A percentile compares a stretch with the other conserved stretches of the same genome.
Evolutionary conservation across 2,113 vertebrate species (phyloP).

Genomic region (Clarias batrachus): DNA sequence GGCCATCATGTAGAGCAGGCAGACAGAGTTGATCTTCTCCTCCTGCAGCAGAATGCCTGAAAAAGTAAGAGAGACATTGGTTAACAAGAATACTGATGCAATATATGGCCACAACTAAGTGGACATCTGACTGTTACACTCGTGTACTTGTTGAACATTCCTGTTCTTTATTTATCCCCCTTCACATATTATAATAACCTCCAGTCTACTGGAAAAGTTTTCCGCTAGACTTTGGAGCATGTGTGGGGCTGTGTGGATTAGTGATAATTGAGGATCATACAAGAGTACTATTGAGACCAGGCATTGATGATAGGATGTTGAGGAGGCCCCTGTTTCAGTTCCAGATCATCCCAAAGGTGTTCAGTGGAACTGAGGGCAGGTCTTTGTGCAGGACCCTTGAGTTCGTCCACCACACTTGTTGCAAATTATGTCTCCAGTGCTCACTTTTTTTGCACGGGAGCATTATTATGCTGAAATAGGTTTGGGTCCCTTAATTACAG

Average conservation of each 20-base stretch:
- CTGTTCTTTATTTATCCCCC: background rate
- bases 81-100: background rate
- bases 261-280: background rate
- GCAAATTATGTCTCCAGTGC: background rate
- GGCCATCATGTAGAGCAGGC: constrained; percentile 90
- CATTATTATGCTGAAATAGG: background rate
- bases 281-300: background rate
- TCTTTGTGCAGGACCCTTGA: background rate
- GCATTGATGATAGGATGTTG: background rate
- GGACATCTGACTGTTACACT: background rate
- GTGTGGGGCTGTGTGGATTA: background rate
- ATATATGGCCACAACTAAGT: no score
- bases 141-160: background rate
- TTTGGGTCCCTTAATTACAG: background rate
- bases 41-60: constrained; percentile 90
- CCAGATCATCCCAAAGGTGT: background rate
- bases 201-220: background rate
- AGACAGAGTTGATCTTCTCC: constrained; percentile 85
- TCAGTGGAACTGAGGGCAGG: background rate
- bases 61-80: background rate
- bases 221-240: background rate
- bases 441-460: background rate
- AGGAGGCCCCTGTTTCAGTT: background rate
- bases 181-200: background rate
- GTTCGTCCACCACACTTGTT: background rate